phyloP scores from a whole-genome alignment of 1,140 invertebrate genomes.

The Bathynomus jamesi region DNA sequence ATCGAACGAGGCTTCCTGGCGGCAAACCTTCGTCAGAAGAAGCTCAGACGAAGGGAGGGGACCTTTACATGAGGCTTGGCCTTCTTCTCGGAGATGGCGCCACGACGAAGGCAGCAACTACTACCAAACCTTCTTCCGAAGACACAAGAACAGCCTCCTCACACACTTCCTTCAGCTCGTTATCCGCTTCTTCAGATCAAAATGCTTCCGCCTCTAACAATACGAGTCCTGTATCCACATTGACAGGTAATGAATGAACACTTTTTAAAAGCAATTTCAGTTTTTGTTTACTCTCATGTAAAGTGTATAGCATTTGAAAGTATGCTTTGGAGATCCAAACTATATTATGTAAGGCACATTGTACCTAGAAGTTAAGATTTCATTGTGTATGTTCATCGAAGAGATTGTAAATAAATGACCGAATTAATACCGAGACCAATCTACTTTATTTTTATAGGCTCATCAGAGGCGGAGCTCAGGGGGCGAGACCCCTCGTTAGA shows the following conservation, averaged over 20 bases:
- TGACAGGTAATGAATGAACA: constrained; percentile 64
- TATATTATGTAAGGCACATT: no score
- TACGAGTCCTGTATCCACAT: constrained; percentile 76
- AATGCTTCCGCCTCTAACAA: constrained; percentile 72
- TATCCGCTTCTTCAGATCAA: constrained; percentile 56
- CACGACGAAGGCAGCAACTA: constrained; percentile 21
- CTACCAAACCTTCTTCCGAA: constrained; percentile 15
- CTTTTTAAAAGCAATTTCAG: no score
- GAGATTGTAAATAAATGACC: no score
- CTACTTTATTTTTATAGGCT: constrained; percentile 46
- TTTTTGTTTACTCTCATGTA: no score
- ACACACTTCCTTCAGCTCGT: constrained; percentile 37
- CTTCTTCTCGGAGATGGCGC: constrained; percentile 61
- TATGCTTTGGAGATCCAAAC: no score
- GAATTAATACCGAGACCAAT: no score
- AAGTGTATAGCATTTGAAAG: no score
- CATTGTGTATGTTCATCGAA: no score
- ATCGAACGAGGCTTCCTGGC: no score
- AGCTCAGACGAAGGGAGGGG: constrained; percentile 11
- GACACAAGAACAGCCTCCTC: constrained; percentile 22
- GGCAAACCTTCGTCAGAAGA: neutral
- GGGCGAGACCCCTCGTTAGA: constrained; percentile 55
- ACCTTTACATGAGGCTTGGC: constrained; percentile 73
- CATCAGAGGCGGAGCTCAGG: constrained; percentile 49
- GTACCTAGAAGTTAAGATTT: no score